A percentile compares a stretch with the other conserved stretches of the same genome.
These are phyloP conservation scores for Amniataba percoides DNA, from an alignment of 2,797 vertebrate species.

Conservation along the genomic window DNA sequence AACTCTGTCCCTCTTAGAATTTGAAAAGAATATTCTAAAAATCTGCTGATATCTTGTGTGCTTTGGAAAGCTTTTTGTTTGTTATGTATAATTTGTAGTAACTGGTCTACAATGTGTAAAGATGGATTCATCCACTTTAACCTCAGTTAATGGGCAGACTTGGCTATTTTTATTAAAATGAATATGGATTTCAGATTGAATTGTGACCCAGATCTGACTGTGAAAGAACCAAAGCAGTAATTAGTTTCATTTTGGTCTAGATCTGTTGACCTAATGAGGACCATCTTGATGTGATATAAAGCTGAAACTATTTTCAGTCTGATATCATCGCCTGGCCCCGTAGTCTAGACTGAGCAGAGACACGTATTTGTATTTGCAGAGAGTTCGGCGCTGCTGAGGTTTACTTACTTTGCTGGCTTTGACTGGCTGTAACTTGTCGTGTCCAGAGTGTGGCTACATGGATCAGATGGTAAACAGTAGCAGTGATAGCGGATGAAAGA, in stretches of 20 bases:
- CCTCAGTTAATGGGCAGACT: neutral
- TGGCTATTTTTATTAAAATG: neutral
- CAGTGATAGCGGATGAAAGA: slow-evolving; percentile 10
- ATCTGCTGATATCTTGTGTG: neutral
- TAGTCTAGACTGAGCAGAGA: neutral
- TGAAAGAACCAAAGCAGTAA: slow-evolving; percentile 24
- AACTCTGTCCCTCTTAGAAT: neutral
- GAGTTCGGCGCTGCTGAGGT: slow-evolving; percentile 5
- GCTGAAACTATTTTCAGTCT: slow-evolving; percentile 39
- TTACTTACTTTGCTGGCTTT: neutral
- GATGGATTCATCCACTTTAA: neutral
- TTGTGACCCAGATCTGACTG: slow-evolving; percentile 23
- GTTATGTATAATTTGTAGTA: neutral
- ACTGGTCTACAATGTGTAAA: slow-evolving; percentile 2
- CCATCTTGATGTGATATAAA: slow-evolving; percentile 31
- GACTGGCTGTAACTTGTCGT: slow-evolving; percentile 2
- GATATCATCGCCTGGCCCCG: neutral
- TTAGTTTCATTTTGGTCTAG: slow-evolving; percentile 35
- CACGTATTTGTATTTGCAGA: slow-evolving; percentile 24
- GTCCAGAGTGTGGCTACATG: neutral
- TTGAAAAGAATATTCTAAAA: neutral
- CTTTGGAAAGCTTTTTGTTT: slow-evolving; percentile 19
- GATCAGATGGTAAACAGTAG: slow-evolving; percentile 7
- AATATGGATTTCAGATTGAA: slow-evolving; percentile 30
- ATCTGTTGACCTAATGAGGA: slow-evolving; percentile 52